A percentile compares a stretch with the other conserved stretches of the same genome.
Evolutionary conservation across 2,888 invertebrate species (phyloP).

Genomic region (Phortica magna): DNA sequence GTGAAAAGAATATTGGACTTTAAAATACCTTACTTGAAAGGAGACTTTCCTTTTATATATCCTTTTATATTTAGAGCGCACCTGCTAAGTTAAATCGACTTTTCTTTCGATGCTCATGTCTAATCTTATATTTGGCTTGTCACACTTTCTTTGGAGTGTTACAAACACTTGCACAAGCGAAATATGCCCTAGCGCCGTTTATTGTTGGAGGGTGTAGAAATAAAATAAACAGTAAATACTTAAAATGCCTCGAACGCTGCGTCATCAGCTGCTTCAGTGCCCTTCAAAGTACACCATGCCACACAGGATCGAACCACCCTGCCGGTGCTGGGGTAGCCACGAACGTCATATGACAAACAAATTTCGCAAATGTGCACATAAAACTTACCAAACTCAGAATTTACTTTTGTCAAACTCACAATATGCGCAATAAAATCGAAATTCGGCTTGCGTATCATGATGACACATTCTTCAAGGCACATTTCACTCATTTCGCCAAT

Average conservation of each 20-base stretch:
- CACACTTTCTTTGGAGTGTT: background rate
- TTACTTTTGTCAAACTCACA: constrained; percentile 54
- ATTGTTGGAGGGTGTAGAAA: too few relatives aligned
- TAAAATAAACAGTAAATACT: too few relatives aligned
- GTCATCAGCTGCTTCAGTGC: background rate
- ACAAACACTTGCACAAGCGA: background rate
- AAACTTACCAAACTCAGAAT: constrained; percentile 67
- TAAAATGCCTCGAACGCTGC: background rate
- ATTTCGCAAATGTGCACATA: constrained; percentile 67
- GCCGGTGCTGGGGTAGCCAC: background rate
- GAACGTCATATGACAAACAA: constrained; percentile 10
- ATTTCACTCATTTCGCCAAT: constrained; percentile 33
- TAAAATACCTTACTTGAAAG: too few relatives aligned
- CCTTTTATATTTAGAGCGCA: too few relatives aligned
- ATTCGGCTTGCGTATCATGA: background rate
- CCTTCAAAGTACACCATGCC: too few relatives aligned
- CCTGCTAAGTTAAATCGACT: too few relatives aligned
- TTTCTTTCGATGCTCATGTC: too few relatives aligned
- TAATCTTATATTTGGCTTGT: too few relatives aligned
- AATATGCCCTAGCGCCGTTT: background rate
- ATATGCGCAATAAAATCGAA: constrained; percentile 23
- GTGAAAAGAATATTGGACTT: too few relatives aligned
- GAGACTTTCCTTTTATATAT: too few relatives aligned
- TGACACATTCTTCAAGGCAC: constrained; percentile 29
- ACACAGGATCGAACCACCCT: too few relatives aligned